Conservation (phyloP, 2,113 vertebrate species). For the Caranx melampygus region DNA sequence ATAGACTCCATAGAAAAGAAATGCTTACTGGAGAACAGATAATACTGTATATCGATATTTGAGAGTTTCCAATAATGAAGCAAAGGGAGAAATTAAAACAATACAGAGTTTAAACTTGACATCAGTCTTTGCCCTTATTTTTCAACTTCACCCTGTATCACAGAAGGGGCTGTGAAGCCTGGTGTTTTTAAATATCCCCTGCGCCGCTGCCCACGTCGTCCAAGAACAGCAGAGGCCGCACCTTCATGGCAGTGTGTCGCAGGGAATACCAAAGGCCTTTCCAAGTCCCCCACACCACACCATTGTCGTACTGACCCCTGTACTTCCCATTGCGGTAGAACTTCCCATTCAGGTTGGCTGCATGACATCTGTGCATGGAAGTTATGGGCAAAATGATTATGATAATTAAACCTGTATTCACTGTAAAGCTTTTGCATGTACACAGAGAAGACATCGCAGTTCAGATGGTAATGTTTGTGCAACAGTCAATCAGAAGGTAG, state of each 20-base stretch:
- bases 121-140: not conserved
- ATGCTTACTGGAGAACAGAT: constrained; percentile 2
- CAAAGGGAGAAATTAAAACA: constrained; percentile 40
- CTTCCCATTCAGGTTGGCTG: constrained; percentile 89
- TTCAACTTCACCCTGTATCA: not conserved
- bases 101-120: constrained; percentile 11
- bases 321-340: constrained; percentile 88
- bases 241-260: constrained; percentile 89
- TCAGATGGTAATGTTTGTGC: not conserved
- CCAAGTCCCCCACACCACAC: constrained; percentile 91
- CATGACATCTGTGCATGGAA: constrained; percentile 85
- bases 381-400: not conserved
- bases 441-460: not conserved
- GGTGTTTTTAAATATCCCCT: constrained; percentile 62
- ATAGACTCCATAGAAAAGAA: constrained; percentile 27
- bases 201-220: constrained; percentile 85
- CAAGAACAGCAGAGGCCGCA: constrained; percentile 84
- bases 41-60: constrained; percentile 5
- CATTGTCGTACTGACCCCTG: constrained; percentile 83
- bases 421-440: too few species aligned
- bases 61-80: constrained; percentile 7
- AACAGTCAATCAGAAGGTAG: not conserved
- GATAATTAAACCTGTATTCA: too few species aligned
- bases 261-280: constrained; percentile 91
- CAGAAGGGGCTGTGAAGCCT: not conserved